A percentile compares a stretch with the other conserved stretches of the same genome.
phyloP scores from a whole-genome alignment of 1,140 invertebrate genomes.

The Euglossa dilemma region DNA sequence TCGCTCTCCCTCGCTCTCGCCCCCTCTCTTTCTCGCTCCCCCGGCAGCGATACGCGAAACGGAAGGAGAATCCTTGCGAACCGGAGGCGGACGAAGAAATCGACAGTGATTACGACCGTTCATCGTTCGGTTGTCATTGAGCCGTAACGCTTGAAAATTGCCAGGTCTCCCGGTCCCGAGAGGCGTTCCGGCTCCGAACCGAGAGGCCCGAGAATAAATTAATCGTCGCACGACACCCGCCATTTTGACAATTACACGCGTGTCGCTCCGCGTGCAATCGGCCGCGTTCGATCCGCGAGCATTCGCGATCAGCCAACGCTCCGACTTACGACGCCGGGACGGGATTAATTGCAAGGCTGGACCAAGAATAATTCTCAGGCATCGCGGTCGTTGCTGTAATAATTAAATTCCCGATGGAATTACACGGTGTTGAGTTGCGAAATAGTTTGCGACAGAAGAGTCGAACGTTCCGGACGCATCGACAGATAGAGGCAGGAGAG shows the following conservation, averaged over 20 bases:
- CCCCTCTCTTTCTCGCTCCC: background rate
- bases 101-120: constrained; percentile 57
- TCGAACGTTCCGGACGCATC: too few relatives aligned
- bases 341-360: too few relatives aligned
- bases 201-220: background rate
- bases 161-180: constrained; percentile 29
- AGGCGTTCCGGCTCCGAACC: constrained; percentile 1
- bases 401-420: too few relatives aligned
- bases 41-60: constrained; percentile 54
- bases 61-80: constrained; percentile 49
- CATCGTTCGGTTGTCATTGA: constrained; percentile 59
- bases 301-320: too few relatives aligned
- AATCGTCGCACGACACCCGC: constrained; percentile 17
- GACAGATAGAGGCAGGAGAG: too few relatives aligned
- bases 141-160: constrained; percentile 58
- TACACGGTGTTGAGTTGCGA: too few relatives aligned
- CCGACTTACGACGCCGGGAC: background rate
- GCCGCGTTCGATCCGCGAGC: background rate
- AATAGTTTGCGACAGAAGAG: too few relatives aligned
- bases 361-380: too few relatives aligned
- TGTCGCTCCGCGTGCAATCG: background rate
- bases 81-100: constrained; percentile 50
- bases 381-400: too few relatives aligned
- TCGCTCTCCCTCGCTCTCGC: background rate
- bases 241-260: background rate